Base-by-base conservation (phyloP, 2,113 vertebrate genomes). In the Amphilophus citrinellus region DNA sequence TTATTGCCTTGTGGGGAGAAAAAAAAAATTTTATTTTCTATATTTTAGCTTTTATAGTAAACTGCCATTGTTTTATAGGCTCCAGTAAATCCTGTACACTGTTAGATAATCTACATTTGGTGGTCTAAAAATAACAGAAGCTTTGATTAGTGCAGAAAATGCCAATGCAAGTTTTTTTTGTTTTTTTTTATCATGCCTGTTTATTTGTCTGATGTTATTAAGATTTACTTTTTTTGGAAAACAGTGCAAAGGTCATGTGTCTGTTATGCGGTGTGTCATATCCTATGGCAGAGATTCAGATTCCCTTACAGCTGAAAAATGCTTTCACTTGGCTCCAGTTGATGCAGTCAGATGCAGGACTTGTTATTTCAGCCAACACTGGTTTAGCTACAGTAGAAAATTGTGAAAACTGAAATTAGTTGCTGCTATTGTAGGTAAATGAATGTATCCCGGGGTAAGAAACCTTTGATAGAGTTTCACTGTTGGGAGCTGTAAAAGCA, bases 81-180 rank as follows among this genome's bases (percentile, higher is more conserved):
- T 50, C 10, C 44, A 20, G 20, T 50, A 10, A 59, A 63, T 15
- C 11, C 17, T 30, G 18, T 80, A 22, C 20, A 6, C 66, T 37
- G 44, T 42, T 59, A 18, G 11, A 82, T 82, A 32, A 83, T 47
- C 47, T 56, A 8, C 6, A 30, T 30, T 27, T 35, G 6, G 37
- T 39, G 20, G 13, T 7, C 11, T n/a, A 22, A 1, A 9, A 77
- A 32, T 39, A 62, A 62, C 10, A 56, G 73, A 65, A 57, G 27
- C 73, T 81, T 66, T 75, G 47, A 81, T 79, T 32, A 35, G 47
- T 61, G 50, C 35, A 35, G 50, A 20, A 60, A 75, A 88, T 30
- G 73, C 13, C 61, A 77, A 30, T 22, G 47, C 1, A 17, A 60
- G 15, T 35, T 57, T 44, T 27, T 27, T 27, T 27, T 27, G 24